Evolutionary conservation across 2,888 invertebrate genomes (phyloP).

Genomic region (Lacanobia oleracea): DNA sequence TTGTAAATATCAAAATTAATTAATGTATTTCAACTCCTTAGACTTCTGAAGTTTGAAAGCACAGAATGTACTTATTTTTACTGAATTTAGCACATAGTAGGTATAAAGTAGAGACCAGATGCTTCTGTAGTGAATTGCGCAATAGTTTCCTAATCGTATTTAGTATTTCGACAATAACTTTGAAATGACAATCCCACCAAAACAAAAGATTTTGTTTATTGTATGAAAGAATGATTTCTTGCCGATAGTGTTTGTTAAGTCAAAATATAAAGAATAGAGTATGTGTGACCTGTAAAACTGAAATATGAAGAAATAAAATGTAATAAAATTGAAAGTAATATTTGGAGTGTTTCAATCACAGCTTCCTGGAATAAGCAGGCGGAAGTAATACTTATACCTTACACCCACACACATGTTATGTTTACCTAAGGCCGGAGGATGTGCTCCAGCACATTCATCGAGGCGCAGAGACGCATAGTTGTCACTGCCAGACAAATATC

Average conservation of each 20-base stretch:
- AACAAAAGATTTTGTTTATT: conserved; percentile 67
- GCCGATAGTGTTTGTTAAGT: conserved; percentile 71
- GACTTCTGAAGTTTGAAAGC: conserved; percentile 57
- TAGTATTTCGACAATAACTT: conserved; percentile 76
- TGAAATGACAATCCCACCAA: conserved; percentile 77
- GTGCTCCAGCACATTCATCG: background rate
- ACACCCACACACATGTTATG: too few species aligned
- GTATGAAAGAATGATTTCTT: conserved; percentile 73
- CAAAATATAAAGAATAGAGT: conserved; percentile 56
- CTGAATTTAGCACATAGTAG: conserved; percentile 69
- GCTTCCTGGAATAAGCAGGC: background rate
- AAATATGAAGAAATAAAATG: conserved; percentile 75
- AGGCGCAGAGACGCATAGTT: background rate
- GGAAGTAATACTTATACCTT: background rate
- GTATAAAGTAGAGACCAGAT: conserved; percentile 63
- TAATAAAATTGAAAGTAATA: conserved; percentile 74
- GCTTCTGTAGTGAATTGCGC: conserved; percentile 71
- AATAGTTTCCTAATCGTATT: conserved; percentile 58
- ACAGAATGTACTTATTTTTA: conserved; percentile 68
- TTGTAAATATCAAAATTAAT: conserved; percentile 59
- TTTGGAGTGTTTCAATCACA: conserved; percentile 31
- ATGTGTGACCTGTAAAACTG: conserved; percentile 67
- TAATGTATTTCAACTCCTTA: conserved; percentile 47
- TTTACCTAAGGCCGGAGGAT: too few species aligned
- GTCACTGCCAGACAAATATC: background rate